Evolutionary conservation across 1,140 invertebrate genomes (phyloP).

Genomic region (Saccostrea echinata): DNA sequence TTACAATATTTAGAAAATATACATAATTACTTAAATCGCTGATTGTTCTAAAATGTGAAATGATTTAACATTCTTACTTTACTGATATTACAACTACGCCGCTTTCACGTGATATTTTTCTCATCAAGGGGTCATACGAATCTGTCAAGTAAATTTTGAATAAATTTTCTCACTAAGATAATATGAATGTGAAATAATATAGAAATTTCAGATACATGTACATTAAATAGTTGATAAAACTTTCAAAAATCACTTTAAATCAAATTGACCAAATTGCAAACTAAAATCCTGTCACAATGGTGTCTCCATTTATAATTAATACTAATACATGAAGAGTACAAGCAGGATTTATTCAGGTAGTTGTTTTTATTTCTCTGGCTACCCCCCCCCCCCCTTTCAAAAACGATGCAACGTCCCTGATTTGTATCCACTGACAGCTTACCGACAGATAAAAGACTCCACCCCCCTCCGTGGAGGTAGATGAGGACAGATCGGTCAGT

Average conservation of each 20-base stretch:
- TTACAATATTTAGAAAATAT: too few species aligned
- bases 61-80: conserved; percentile 54
- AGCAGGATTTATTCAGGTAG: too few species aligned
- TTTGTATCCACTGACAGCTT: conserved; percentile 10
- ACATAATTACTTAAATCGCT: too few species aligned
- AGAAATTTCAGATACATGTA: not conserved
- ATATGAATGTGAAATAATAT: too few species aligned
- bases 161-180: not conserved
- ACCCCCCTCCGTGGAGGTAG: conserved; percentile 67
- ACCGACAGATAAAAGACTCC: conserved; percentile 65
- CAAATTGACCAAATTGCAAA: too few species aligned
- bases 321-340: too few species aligned
- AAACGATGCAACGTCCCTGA: not conserved
- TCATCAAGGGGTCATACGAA: conserved; percentile 64
- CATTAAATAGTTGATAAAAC: not conserved
- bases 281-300: too few species aligned
- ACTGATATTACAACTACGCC: conserved; percentile 65
- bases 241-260: not conserved
- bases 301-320: too few species aligned
- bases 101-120: conserved; percentile 64
- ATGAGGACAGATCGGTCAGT: conserved; percentile 57
- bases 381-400: too few species aligned
- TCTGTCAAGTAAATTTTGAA: conserved; percentile 51
- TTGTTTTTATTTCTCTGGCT: too few species aligned
- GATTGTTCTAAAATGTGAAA: not conserved